Evolutionary conservation across 1,140 invertebrate genomes (phyloP), one percentile per base, ranked within the genome.

Genomic region (Oryzaephilus surinamensis): DNA sequence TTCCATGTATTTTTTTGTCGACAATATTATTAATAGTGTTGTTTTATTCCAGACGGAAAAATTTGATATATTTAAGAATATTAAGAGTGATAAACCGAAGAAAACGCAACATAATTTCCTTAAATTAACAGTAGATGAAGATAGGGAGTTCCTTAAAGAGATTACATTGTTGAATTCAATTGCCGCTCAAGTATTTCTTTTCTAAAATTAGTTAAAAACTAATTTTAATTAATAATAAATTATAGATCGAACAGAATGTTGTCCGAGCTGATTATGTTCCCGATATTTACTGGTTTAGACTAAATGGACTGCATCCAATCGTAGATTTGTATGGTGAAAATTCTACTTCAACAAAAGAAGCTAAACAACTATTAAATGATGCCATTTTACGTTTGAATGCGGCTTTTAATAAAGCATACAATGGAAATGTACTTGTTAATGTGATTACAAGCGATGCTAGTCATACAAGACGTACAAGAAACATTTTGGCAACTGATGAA

Each of bases 201-300:
- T n/a, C n/a, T n/a, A n/a, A n/a, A 48, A 23, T 44, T 59, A 8
- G 50, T 50, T 34, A 33, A 34, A 36, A 35, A 38, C n/a, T n/a
- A 39, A 40, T 14, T 32, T 11, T 40, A 42, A 40, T 35, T 40
- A 30, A 10, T 38, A 29, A 30, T 43, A 48, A 38, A 26, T 54
- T 49, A 20, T 41, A 72, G 69, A 51, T 73, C 23, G 52, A 62
- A 17, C 46, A 52, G 27, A 67, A 70, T 32, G 67, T 54, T 1
- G 55, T 75, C 15, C 61, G 58, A 31, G 47, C 63, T 21, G 73
- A 81, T 51, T 67, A 67, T 28, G 61, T 72, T 31, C 64, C 77
- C 28, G 76, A 81, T 59, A 69, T 80, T 46, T 79, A 73, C 54
- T 79, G 77, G 72, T 63, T 82, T 34, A 70, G 74, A 41, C 63